Evolutionary conservation across 2,888 invertebrate species (phyloP).

Genomic region (Drosophila maculinotata): DNA sequence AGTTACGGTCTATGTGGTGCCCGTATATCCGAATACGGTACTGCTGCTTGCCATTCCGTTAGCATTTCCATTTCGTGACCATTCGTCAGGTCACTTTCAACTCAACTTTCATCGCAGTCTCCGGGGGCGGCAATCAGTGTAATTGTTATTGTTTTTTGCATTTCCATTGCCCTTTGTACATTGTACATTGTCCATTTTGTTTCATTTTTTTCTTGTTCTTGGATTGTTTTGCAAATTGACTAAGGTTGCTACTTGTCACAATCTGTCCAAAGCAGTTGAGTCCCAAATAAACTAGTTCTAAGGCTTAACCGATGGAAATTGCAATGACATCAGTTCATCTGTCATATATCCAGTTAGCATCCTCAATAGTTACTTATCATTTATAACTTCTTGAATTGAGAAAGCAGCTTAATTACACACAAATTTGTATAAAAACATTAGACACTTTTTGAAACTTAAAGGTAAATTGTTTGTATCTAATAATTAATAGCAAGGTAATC

Average conservation of each 20-base stretch:
- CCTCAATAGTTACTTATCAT: neutral
- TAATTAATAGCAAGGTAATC: no score
- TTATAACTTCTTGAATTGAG: neutral
- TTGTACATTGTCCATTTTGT: constrained; percentile 32
- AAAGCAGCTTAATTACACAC: neutral
- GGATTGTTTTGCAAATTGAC: constrained; percentile 50
- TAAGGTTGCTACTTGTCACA: constrained; percentile 48
- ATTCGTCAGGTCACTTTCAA: constrained; percentile 69
- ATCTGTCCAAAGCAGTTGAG: constrained; percentile 46
- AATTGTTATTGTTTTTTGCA: constrained; percentile 71
- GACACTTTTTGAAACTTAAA: no score
- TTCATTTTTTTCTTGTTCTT: constrained; percentile 17
- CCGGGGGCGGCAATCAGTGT: constrained; percentile 73
- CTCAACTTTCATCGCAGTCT: constrained; percentile 54
- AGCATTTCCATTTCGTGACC: constrained; percentile 54
- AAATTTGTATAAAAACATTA: no score
- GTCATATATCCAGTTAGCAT: neutral
- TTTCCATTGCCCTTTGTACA: constrained; percentile 37
- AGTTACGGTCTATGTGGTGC: constrained; percentile 36
- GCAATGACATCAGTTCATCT: neutral
- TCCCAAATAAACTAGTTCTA: constrained; percentile 24
- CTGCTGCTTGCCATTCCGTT: constrained; percentile 21
- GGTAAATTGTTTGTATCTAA: no score
- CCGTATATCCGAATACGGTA: neutral
- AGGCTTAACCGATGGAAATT: constrained; percentile 8